phyloP scores from a whole-genome alignment of 2,888 invertebrate species.

The Aromia moschata region DNA sequence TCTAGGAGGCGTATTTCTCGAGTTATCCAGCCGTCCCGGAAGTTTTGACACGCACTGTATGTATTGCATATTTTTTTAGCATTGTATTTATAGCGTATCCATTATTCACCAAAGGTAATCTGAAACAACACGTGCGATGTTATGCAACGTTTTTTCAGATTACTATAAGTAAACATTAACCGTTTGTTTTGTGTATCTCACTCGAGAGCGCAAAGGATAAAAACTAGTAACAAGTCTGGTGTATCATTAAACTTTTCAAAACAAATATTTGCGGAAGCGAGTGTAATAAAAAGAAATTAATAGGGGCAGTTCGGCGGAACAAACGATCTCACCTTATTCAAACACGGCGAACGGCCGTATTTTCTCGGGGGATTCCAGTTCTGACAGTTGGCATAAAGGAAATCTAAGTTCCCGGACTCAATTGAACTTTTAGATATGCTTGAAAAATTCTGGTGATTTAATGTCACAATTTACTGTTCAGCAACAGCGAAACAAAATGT shows the following conservation, averaged over 20 bases:
- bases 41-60: too few species aligned
- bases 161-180: too few species aligned
- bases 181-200: neutral
- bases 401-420: slow-evolving; percentile 47
- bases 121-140: too few species aligned
- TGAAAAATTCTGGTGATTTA: slow-evolving; percentile 40
- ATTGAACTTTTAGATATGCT: slow-evolving; percentile 49
- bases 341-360: slow-evolving; percentile 15
- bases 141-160: too few species aligned
- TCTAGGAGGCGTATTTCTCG: too few species aligned
- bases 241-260: slow-evolving; percentile 1
- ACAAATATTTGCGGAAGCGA: slow-evolving; percentile 7
- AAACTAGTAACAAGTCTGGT: neutral
- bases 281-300: slow-evolving; percentile 17
- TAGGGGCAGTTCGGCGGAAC: slow-evolving; percentile 9
- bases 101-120: too few species aligned
- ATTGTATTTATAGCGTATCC: too few species aligned
- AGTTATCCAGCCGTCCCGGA: too few species aligned
- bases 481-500: slow-evolving; percentile 18
- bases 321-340: slow-evolving; percentile 20
- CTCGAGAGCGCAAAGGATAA: neutral
- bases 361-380: slow-evolving; percentile 24
- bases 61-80: too few species aligned
- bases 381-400: slow-evolving; percentile 36
- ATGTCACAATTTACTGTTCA: slow-evolving; percentile 29